Evolutionary conservation across 1,140 invertebrate genomes (phyloP), one percentile per base, ranked within the genome.

Genomic region (Contarinia nasturtii): DNA sequence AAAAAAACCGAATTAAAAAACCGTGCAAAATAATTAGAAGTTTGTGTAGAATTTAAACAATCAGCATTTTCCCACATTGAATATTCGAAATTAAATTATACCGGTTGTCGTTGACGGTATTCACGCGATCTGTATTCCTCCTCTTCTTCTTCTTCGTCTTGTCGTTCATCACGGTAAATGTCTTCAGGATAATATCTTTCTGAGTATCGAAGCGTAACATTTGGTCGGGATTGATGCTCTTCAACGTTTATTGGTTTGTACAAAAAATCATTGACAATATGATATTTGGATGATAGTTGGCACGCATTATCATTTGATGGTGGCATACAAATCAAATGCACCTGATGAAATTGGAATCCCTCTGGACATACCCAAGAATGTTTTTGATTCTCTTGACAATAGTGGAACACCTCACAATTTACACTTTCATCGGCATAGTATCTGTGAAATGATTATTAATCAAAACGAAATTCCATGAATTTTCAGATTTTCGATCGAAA

Each of bases 351-450:
- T 41, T 83, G 80, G 57, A 90, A 90, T 51, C 86, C 84, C 55
- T 88, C 84, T 1, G 88, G 88, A 57, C 89, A 93, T 53, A 91
- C 82, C 87, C 88, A 93, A 1, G 86, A 91, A 59, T 91, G 87
- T 55, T 80, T 84, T 12, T 83, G 82, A 51, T 79, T 85, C 49
- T 88, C 86, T 56, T 90, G 85, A 60, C 89, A 92, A 63, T 92
- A 93, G 61, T 93, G 89, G 76, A 93, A 93, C 0, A 91, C 85
- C 62, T 91, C 86, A 57, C 88, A 93, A 54, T 80, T 76, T 19
- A 93, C 73, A 44, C 81, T 81, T 54, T 89, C 82, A 57, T 92
- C 87, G 18, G 88, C 88, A 58, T 92, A 92, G 66, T 92, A 93
- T 15, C 61, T 63, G 33, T 0, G 4, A 11, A 14, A 44, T 19